A percentile compares a stretch with the other conserved stretches of the same genome.
These are phyloP conservation scores for Cerceris rybyensis DNA, from an alignment of 2,888 invertebrate genomes.

Conservation along the genomic window DNA sequence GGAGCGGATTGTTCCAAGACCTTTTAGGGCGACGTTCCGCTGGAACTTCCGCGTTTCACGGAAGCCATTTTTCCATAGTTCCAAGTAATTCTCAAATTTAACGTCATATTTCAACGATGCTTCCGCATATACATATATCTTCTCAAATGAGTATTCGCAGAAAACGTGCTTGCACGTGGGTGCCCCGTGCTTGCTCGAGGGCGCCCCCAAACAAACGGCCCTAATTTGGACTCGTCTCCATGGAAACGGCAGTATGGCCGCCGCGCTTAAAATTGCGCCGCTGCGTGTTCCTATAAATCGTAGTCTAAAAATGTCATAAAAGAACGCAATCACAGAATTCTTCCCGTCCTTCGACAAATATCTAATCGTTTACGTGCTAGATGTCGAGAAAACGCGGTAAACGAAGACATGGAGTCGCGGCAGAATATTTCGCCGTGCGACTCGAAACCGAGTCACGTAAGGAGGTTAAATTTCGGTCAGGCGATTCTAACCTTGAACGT, in stretches of 20 bases:
- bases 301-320: not conserved
- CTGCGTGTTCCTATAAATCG: no score
- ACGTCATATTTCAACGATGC: no score
- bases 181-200: no score
- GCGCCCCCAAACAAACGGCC: no score
- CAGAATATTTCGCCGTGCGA: not conserved
- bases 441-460: conserved; percentile 54
- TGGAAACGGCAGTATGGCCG: conserved; percentile 41
- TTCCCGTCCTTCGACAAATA: not conserved
- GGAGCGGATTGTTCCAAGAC: no score
- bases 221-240: conserved; percentile 12
- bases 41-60: no score
- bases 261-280: not conserved
- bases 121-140: no score
- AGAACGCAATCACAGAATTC: not conserved
- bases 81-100: no score
- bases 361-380: not conserved
- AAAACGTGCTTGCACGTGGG: no score
- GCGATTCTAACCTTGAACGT: conserved; percentile 38
- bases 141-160: no score
- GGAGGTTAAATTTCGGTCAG: conserved; percentile 56
- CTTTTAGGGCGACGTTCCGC: no score
- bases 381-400: not conserved
- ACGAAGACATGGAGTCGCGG: not conserved
- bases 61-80: no score